Conservation (phyloP, 2,888 invertebrate genomes). For the Calameuta idolon region DNA sequence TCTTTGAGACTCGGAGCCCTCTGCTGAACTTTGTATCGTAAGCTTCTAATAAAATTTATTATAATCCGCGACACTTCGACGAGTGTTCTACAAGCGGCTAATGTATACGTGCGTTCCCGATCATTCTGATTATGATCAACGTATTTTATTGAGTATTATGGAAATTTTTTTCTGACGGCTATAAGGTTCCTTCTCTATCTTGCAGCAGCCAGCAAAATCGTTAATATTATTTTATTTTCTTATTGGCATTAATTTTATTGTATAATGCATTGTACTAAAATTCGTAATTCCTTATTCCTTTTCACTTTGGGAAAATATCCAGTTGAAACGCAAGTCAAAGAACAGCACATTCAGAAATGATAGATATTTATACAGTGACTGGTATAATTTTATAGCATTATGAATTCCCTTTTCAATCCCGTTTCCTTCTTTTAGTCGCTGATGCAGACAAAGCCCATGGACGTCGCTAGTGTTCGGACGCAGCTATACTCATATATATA, state of each 20-base stretch:
- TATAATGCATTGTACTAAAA: neutral
- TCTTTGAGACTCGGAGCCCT: neutral
- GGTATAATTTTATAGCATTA: neutral
- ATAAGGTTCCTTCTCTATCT: neutral
- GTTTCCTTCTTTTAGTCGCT: no score
- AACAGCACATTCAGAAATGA: neutral
- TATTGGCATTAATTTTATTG: neutral
- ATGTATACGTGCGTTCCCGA: neutral
- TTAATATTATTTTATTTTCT: neutral
- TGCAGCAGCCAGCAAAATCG: neutral
- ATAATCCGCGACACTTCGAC: slow-evolving; percentile 15
- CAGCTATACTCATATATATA: no score
- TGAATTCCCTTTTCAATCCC: neutral
- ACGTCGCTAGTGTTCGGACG: no score
- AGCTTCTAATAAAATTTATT: slow-evolving; percentile 20
- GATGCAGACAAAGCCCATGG: no score
- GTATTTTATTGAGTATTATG: neutral
- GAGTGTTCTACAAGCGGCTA: neutral
- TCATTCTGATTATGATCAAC: neutral
- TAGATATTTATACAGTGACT: neutral
- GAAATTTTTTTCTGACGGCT: neutral
- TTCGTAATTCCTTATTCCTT: neutral
- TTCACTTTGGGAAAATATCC: neutral
- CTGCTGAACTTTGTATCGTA: slow-evolving; percentile 4
- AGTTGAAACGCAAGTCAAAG: neutral